Evolutionary conservation across 1,140 invertebrate genomes (phyloP).

Genomic region (Drosophila serrata): DNA sequence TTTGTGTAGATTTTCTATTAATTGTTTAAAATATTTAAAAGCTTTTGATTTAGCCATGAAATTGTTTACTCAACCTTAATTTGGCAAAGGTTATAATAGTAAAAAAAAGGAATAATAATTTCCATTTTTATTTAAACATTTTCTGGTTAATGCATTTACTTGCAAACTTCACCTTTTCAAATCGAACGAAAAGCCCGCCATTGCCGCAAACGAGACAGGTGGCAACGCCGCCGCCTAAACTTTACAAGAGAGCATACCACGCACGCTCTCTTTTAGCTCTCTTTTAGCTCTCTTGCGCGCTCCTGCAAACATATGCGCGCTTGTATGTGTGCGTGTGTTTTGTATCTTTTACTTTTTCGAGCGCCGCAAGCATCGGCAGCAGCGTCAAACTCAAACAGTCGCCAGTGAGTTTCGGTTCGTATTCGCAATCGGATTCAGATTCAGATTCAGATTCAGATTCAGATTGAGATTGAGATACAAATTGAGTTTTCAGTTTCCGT

Average conservation of each 20-base stretch:
- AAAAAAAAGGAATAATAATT: neutral
- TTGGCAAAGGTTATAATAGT: neutral
- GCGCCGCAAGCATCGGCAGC: conserved; percentile 39
- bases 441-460: neutral
- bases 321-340: conserved; percentile 52
- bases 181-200: conserved; percentile 25
- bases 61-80: neutral
- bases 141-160: neutral
- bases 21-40: neutral
- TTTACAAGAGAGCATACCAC: conserved; percentile 59
- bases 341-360: conserved; percentile 81
- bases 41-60: neutral
- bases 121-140: neutral
- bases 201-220: conserved; percentile 16
- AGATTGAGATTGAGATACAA: conserved; percentile 4
- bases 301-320: conserved; percentile 68
- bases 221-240: conserved; percentile 61
- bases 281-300: conserved; percentile 37
- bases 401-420: conserved; percentile 62
- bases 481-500: conserved; percentile 12
- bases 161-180: conserved; percentile 6
- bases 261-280: conserved; percentile 19
- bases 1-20: neutral
- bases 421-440: conserved; percentile 44
- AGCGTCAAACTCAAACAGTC: conserved; percentile 66